Base-by-base conservation (phyloP, 1,140 invertebrate genomes). In the Reticulitermes speratus region DNA sequence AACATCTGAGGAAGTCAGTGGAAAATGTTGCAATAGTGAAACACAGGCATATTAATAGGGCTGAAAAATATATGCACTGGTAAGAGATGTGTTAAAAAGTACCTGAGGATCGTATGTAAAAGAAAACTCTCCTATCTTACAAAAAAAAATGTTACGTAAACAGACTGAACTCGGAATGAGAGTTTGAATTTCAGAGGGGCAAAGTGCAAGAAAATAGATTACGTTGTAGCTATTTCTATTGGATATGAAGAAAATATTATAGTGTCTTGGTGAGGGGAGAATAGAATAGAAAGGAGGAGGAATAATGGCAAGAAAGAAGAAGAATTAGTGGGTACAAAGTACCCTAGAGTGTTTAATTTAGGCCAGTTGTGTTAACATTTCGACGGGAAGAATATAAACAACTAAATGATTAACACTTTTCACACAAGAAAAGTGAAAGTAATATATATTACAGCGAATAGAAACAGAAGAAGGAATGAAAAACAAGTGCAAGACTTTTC, bases 131-230 rank as follows among this genome's bases (percentile, higher is more conserved):
- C 3, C 65, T 25, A 75, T 30, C 65, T 75, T 75, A 30, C 14
- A 75, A 25, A n/a, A 30, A 65, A 5, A 59, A 23, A 65, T 6
- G 19, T 65, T 65, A 65, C 16, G n/a, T 30, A 75, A 75, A 75
- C 7, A 75, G 30, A 75, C 9, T 8, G n/a, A 75, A 30, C 65
- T 75, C 65, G n/a, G 30, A n/a, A 75, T 75, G 65, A 75, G 65
- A 30, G 25, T 75, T 75, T 75, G 65, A 16, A 75, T 25, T 75
- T 30, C n/a, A 75, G 9, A 75, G 65, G 59, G 65, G 65, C 65
- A 75, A 75, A 75, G 65, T 75, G 65, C 65, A 75, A 75, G n/a
- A 30, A 75, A 75, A 11, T 75, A 75, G n/a, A 75, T 75, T 75
- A 75, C 1, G 65, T 12, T 75, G 14, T n/a, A 75, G 65, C n/a